Evolutionary conservation across 2,797 vertebrate genomes (phyloP).

Genomic region (Botia kubotai): DNA sequence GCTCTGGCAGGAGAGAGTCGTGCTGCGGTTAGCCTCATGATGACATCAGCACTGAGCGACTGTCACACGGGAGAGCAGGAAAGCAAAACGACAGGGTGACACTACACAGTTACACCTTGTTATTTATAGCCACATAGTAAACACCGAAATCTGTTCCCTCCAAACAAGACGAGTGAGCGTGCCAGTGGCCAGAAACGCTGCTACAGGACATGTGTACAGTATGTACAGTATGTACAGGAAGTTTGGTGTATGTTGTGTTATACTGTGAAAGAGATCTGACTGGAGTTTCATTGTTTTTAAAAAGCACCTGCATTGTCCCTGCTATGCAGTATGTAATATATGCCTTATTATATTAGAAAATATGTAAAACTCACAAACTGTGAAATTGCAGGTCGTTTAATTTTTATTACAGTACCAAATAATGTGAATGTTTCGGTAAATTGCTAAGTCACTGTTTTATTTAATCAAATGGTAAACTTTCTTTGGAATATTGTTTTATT

Average conservation of each 20-base stretch:
- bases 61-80: conserved; percentile 11
- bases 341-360: neutral
- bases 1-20: conserved; percentile 25
- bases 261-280: neutral
- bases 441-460: no score
- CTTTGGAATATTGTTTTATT: no score
- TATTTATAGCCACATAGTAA: conserved; percentile 58
- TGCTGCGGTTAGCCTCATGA: conserved; percentile 22
- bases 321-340: neutral
- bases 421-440: no score
- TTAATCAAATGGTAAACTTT: no score
- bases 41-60: neutral
- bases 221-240: no score
- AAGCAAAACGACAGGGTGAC: neutral
- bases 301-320: neutral
- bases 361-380: neutral
- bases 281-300: neutral
- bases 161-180: conserved; percentile 27
- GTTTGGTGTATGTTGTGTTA: neutral
- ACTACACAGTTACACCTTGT: conserved; percentile 25
- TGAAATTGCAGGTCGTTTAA: no score
- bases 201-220: neutral
- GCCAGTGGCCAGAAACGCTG: neutral
- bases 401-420: no score
- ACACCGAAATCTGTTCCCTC: conserved; percentile 20